Evolutionary conservation across 2,113 vertebrate species (phyloP), one percentile per base, ranked within the genome.

Genomic region (Vulpes lagopus): DNA sequence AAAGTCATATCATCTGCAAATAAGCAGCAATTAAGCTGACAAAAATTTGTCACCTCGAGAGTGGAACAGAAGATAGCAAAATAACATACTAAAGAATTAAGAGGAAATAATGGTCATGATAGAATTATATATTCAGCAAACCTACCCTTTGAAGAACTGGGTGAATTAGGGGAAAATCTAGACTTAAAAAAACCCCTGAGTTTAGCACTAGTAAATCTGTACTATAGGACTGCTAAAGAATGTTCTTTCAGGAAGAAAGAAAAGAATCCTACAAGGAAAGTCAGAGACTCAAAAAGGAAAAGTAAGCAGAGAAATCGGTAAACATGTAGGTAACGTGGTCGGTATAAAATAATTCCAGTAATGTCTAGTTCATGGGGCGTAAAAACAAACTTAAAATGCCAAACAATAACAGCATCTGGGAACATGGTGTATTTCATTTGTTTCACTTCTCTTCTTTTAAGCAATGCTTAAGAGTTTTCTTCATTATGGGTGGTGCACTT

Each of bases 51-150:
- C 55, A 82, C 74, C 23, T 22, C 49, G 92, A 95, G 35, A 73
- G 16, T 81, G 38, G 53, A 60, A 76, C 86, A 92, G 86, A 93
- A 80, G 43, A n/a, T 49, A 85, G 38, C 35, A 85, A 76, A 67
- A 84, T n/a, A 59, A 83, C 57, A 62, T 51, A 53, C 30, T 73
- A 38, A 89, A 89, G 32, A 35, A 82, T 20, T 55, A 81, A 82
- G 20, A 74, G 93, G 69, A 82, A 97, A 87, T 51, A 90, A n/a
- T n/a, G 73, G 38, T 30, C 91, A 67, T 0, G 5, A 43, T 92
- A 93, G 74, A 38, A 74, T 64, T 64, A 88, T n/a, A 69, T 23
- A 71, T 62, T 95, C 74, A 95, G 91, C 88, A 95, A 96, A 79
- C 84, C 30, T 78, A 53, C 49, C 51, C 51, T 87, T 69, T 27